Evolutionary conservation across 2,113 vertebrate genomes (phyloP).

Genomic region (Ptychochromis oligacanthus): DNA sequence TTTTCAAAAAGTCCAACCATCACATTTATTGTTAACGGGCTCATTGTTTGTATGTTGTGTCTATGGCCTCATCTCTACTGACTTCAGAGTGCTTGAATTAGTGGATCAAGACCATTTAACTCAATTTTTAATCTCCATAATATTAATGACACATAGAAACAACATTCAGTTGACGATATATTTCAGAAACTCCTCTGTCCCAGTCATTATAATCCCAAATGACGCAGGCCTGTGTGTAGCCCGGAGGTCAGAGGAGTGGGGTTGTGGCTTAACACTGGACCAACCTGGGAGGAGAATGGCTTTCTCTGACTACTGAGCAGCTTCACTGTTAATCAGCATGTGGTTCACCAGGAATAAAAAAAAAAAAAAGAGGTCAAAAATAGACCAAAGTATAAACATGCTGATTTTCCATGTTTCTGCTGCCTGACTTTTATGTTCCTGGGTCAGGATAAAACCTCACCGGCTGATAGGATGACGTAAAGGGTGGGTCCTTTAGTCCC

Average conservation of each 20-base stretch:
- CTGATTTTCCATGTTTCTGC: neutral
- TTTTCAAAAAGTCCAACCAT: neutral
- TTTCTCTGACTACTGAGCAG: neutral
- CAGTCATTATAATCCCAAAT: neutral
- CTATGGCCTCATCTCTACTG: neutral
- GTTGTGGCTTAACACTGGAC: neutral
- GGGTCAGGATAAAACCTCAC: neutral
- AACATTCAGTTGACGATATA: neutral
- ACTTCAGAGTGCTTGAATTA: neutral
- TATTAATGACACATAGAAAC: neutral
- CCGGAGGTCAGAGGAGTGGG: neutral
- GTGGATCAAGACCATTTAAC: neutral
- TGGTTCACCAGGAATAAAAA: neutral
- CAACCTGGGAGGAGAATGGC: neutral
- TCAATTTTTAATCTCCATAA: slow-evolving; percentile 1
- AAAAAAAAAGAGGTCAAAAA: neutral
- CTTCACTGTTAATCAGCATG: neutral
- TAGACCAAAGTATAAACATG: neutral
- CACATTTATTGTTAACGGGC: neutral
- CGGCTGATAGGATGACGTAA: neutral
- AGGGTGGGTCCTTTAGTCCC: neutral
- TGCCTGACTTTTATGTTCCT: neutral
- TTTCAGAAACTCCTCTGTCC: neutral
- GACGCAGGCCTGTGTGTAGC: neutral
- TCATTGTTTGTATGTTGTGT: neutral